phyloP scores from a whole-genome alignment of 2,113 vertebrate species.

The Ptilonorhynchus violaceus region DNA sequence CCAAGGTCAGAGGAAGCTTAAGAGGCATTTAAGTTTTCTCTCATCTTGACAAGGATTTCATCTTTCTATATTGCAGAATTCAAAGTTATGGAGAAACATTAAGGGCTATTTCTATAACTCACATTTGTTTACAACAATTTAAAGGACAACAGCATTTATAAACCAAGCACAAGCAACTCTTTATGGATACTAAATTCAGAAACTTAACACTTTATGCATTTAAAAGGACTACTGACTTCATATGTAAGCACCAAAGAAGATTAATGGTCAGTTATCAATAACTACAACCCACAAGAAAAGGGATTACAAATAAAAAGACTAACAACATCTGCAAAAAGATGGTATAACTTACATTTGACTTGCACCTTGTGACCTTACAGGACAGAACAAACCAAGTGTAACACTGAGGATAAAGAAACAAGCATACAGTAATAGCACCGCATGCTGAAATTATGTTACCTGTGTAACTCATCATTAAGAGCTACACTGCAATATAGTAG shows the following conservation, averaged over 20 bases:
- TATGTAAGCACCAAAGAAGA: background rate
- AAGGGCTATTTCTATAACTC: background rate
- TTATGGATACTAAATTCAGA: background rate
- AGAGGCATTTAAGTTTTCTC: background rate
- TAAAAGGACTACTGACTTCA: background rate
- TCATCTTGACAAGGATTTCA: background rate
- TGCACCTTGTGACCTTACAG: background rate
- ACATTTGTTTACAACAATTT: background rate
- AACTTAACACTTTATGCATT: background rate
- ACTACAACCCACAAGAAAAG: background rate
- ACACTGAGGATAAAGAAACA: background rate
- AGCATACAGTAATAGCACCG: background rate
- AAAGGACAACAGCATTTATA: background rate
- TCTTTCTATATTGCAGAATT: background rate
- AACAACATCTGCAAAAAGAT: background rate
- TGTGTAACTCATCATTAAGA: background rate
- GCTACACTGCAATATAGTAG: background rate
- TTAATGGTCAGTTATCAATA: background rate
- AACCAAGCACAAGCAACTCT: background rate
- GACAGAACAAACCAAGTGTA: background rate
- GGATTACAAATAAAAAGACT: background rate
- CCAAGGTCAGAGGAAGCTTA: constrained; percentile 1
- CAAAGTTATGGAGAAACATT: background rate
- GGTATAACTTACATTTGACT: background rate
- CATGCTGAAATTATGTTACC: background rate